Evolutionary conservation across 2,113 vertebrate species (phyloP), one percentile per base, ranked within the genome.

Genomic region (Sakesphorus luctuosus): DNA sequence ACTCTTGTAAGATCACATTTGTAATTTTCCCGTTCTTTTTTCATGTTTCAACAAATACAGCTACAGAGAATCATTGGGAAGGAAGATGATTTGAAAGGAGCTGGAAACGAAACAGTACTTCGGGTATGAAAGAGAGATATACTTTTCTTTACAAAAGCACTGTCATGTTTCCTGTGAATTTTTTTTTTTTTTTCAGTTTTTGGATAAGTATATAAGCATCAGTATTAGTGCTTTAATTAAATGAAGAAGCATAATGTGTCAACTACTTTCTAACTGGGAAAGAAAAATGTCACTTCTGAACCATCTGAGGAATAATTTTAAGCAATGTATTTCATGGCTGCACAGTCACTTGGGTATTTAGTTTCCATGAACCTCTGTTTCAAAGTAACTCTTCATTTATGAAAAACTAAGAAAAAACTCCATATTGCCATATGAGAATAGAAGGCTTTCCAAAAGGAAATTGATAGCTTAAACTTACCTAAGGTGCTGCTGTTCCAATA

Each of bases 61-160:
- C 98, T 99, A 33, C 99, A 99, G 97, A 99, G 98, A 75, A 99
- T 99, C 85, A 98, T 99, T 96, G 97, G 98, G 52, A 99, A 98
- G 73, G 98, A 98, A 96, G 99, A 99, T 93, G 94, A 94, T 59
- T 58, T 97, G 82, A 98, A 96, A 96, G 68, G 55, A 87, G 35
- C 87, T 92, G 95, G 81, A 77, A 73, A 90, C 0, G 90, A 96
- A 65, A 61, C 67, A 52, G 20, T 96, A 11, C 44, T 67, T 84
- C 95, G 58, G 98, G 98, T 98, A 98, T 90, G 97, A 71, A 63
- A 62, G n/a, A 67, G 47, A 85, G 21, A 75, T 46, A 36, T 3
- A 10, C 56, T 78, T 94, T 80, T 90, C 46, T 77, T 93, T 91
- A 56, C 38, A 65, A 50, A 85, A 66, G 16, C 24, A 18, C 50